A percentile compares a stretch with the other conserved stretches of the same genome.
Conservation (phyloP, 2,888 invertebrate genomes). For the Cistogaster globosa region DNA sequence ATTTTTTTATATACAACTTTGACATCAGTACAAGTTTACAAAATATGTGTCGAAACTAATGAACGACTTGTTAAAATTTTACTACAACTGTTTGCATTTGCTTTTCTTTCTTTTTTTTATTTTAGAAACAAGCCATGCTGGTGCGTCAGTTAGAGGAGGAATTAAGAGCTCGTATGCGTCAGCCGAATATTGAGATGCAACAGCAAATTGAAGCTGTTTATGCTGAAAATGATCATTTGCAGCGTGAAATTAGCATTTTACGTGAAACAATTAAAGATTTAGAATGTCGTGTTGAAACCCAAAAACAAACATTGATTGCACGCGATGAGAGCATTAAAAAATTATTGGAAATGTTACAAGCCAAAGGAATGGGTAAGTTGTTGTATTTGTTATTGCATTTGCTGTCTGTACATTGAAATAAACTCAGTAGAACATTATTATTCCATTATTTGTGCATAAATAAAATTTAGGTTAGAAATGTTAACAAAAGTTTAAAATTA, state of each 20-base stretch:
- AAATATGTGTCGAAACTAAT: conserved; percentile 33
- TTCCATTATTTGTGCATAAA: conserved; percentile 47
- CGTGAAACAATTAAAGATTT: conserved; percentile 98
- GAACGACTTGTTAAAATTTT: conserved; percentile 48
- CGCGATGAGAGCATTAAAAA: conserved; percentile 99
- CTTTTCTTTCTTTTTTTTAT: conserved; percentile 6
- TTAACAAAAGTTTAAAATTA: conserved; percentile 47
- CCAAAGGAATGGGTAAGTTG: conserved; percentile 96
- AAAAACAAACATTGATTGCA: conserved; percentile 98
- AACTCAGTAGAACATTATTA: conserved; percentile 23
- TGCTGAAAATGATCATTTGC: conserved; percentile 96
- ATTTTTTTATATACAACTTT: not conserved
- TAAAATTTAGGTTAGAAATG: conserved; percentile 58
- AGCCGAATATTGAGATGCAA: conserved; percentile 95
- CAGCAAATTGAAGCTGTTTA: conserved; percentile 96
- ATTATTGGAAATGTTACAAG: conserved; percentile 98
- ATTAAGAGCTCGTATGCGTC: conserved; percentile 92
- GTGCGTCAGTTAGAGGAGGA: conserved; percentile 97
- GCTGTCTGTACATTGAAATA: conserved; percentile 1
- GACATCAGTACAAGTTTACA: not conserved
- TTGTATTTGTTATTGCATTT: conserved; percentile 34
- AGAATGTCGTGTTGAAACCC: conserved; percentile 97
- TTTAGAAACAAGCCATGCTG: conserved; percentile 96
- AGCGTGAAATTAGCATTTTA: conserved; percentile 95
- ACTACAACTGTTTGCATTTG: conserved; percentile 31